Evolutionary conservation across 2,113 vertebrate species (phyloP).

Genomic region (Pluvialis apricaria): DNA sequence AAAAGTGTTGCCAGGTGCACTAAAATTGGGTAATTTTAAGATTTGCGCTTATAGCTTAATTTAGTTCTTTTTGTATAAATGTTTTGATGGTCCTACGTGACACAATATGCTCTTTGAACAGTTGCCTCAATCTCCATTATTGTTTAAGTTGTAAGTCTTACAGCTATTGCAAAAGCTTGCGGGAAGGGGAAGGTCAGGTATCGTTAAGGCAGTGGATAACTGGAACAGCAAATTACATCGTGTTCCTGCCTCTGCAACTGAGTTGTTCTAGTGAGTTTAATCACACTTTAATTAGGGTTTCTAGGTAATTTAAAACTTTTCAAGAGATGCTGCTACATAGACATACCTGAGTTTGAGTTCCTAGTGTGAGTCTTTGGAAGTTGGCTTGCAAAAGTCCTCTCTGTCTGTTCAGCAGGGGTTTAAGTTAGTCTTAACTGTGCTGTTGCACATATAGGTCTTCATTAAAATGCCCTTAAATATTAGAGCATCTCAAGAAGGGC

Average conservation of each 20-base stretch:
- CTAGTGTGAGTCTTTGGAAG: neutral
- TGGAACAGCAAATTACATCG: neutral
- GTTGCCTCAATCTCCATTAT: neutral
- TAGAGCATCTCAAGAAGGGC: neutral
- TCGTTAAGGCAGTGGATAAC: accelerated
- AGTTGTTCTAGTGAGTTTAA: neutral
- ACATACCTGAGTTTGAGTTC: neutral
- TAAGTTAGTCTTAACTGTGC: neutral
- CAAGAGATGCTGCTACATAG: neutral
- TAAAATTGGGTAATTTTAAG: neutral
- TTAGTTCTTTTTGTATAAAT: neutral
- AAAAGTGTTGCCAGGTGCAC: neutral
- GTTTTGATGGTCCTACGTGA: neutral
- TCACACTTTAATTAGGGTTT: neutral
- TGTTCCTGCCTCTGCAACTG: neutral
- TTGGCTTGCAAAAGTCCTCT: neutral
- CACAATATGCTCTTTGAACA: neutral
- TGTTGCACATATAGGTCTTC: neutral
- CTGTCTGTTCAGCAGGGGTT: neutral
- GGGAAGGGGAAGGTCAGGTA: neutral
- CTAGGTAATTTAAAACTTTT: neutral
- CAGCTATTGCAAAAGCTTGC: neutral
- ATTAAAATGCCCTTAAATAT: neutral
- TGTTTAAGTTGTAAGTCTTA: neutral
- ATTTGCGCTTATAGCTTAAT: neutral